Base-by-base conservation (phyloP, 2,113 vertebrate species). In the Odontophorus gujanensis region DNA sequence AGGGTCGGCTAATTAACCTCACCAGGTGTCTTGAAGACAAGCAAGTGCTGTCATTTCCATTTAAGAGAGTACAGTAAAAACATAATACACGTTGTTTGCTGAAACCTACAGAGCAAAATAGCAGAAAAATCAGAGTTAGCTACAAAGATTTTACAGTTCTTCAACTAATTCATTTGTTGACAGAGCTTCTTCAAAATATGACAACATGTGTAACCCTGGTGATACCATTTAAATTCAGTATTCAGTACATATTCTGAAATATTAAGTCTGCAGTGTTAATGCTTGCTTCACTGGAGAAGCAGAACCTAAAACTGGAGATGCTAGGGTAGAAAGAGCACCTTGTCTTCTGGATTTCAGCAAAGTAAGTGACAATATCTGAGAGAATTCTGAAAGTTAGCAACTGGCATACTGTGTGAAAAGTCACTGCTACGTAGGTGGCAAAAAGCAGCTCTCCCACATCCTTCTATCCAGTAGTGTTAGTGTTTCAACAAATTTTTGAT, bases 401-500 rank as follows among this genome's bases (percentile, higher is more conserved):
- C n/a, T 2, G 1, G 13, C 42, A 21, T 8, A 11, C 20, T 66
- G 9, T 57, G 13, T 45, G 51, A 75, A 59, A 65, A 83, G 47
- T 36, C 0, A 0, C 57, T 69, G 40, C 63, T 59, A 40, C 9
- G 9, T 0, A 43, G 32, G 36, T 59, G 68, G 58, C 63, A 74
- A 58, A 69, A 51, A 87, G 84, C 67, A 92, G n/a, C 22, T 81
- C 36, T 72, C 55, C 43, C 40, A 68, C 0, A 0, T 72, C 34
- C 36, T 68, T 1, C 57, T 79, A 30, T 19, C 55, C 1, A 5
- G 53, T 59, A 40, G 63, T 58, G 69, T 7, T 51, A 89, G 22
- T 40, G 58, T 71, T 74, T 87, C 53, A 91, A 62, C 14, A 86
- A 80, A 85, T 85, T 89, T 81, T 93, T 91, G 87, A 77, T 65